A percentile compares a stretch with the other conserved stretches of the same genome.
Conservation (phyloP, 1,140 invertebrate species). For the Leptestheria dahalacensis region DNA sequence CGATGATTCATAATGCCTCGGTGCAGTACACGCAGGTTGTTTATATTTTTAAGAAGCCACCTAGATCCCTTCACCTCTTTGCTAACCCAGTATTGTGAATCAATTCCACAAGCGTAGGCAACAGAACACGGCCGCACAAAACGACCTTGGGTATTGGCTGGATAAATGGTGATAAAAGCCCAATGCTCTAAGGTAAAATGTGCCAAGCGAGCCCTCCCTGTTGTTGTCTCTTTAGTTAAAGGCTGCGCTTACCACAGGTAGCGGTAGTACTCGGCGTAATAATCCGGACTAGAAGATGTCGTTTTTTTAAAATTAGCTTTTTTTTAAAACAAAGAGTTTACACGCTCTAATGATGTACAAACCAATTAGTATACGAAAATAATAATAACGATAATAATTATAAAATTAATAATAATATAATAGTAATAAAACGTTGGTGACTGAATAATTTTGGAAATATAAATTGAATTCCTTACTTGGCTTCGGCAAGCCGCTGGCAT, state of each 20-base stretch:
- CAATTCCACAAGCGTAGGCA: too few relatives aligned
- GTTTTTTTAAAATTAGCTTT: too few relatives aligned
- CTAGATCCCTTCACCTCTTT: neutral
- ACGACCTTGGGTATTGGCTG: too few relatives aligned
- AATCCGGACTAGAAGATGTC: constrained; percentile 20
- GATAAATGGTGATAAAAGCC: neutral
- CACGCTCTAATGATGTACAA: too few relatives aligned
- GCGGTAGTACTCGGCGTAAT: constrained; percentile 24
- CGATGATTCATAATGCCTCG: too few relatives aligned
- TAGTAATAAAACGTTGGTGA: neutral
- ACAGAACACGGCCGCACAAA: too few relatives aligned
- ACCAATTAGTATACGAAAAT: constrained; percentile 20
- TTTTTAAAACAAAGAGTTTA: too few relatives aligned
- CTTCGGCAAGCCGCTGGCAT: constrained; percentile 35
- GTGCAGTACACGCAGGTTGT: neutral
- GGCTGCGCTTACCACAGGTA: constrained; percentile 23
- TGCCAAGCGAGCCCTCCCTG: constrained; percentile 6
- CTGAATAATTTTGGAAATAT: neutral
- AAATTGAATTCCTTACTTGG: constrained; percentile 32
- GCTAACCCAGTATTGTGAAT: too few relatives aligned
- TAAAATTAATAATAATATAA: too few relatives aligned
- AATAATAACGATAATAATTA: constrained; percentile 1
- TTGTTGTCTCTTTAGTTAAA: neutral
- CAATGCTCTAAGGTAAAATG: neutral
- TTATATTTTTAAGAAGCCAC: neutral